Evolutionary conservation across 2,113 vertebrate species (phyloP).

Genomic region (Alouatta palliata): DNA sequence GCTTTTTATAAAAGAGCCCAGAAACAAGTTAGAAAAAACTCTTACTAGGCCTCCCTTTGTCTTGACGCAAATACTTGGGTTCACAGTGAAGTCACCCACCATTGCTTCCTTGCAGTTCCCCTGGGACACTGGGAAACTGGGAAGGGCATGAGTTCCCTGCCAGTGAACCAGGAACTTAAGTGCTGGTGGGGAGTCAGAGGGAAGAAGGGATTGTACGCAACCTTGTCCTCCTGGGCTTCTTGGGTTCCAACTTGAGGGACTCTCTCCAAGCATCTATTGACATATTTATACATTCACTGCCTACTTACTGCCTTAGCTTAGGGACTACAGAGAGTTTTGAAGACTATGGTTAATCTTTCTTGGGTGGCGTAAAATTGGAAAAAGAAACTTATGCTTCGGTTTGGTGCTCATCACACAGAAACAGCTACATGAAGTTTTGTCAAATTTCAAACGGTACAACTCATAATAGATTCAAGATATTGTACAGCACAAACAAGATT

Average conservation of each 20-base stretch:
- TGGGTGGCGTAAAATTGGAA: not conserved
- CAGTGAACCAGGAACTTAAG: not conserved
- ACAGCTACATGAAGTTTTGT: not conserved
- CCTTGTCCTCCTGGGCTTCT: not conserved
- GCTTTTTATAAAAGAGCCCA: not conserved
- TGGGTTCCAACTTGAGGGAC: not conserved
- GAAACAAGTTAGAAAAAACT: not conserved
- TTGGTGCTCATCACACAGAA: not conserved
- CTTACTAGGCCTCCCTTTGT: not conserved
- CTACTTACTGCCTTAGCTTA: not conserved
- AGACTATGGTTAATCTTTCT: not conserved
- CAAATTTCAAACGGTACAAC: not conserved
- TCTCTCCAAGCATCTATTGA: not conserved
- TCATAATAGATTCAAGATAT: not conserved
- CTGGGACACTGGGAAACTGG: not conserved
- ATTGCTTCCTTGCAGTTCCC: not conserved
- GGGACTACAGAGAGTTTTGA: not conserved
- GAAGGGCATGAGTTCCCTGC: too few relatives aligned
- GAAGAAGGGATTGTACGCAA: too few relatives aligned
- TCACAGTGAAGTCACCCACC: not conserved
- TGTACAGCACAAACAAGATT: not conserved
- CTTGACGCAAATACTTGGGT: not conserved
- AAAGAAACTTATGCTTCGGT: not conserved
- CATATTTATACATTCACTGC: not conserved
- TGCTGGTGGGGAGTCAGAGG: too few relatives aligned